Percentiles rank a stretch among this genome's conserved stretches.
These are phyloP conservation scores for Cladopsammia gracilis DNA, from an alignment of 64 coral and sea anemone species.

Conservation along the genomic window DNA sequence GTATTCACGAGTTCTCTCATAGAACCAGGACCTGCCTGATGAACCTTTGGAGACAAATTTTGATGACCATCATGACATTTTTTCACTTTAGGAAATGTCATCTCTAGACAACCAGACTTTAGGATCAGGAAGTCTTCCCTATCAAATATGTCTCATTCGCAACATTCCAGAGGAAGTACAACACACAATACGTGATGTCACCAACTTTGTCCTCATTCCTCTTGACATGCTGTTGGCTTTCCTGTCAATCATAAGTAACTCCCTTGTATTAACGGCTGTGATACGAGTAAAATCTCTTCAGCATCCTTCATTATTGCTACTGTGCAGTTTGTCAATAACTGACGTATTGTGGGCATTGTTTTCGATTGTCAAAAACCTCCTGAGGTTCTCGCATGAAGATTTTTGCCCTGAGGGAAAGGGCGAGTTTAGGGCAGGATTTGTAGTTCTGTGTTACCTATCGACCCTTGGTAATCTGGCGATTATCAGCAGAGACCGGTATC, in stretches of 20 bases:
- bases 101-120: no score
- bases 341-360: neutral
- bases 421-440: neutral
- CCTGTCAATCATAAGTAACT: neutral
- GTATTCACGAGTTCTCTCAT: no score
- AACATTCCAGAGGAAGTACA: neutral
- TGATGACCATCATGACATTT: no score
- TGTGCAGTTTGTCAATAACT: slow-evolving; percentile 3
- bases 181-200: neutral
- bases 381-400: neutral
- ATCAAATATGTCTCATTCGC: neutral
- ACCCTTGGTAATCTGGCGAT: neutral
- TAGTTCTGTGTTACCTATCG: neutral
- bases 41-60: no score
- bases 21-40: no score
- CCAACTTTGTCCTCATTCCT: neutral
- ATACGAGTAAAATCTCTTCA: neutral
- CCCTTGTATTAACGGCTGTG: neutral
- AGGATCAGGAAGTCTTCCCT: neutral
- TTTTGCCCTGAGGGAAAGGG: neutral
- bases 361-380: neutral
- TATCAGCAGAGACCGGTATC: neutral
- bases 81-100: no score
- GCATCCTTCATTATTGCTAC: neutral
- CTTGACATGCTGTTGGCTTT: neutral